These are phyloP conservation scores for Megaleporinus macrocephalus DNA, from an alignment of 2,113 vertebrate genomes.

Conservation along the genomic window DNA sequence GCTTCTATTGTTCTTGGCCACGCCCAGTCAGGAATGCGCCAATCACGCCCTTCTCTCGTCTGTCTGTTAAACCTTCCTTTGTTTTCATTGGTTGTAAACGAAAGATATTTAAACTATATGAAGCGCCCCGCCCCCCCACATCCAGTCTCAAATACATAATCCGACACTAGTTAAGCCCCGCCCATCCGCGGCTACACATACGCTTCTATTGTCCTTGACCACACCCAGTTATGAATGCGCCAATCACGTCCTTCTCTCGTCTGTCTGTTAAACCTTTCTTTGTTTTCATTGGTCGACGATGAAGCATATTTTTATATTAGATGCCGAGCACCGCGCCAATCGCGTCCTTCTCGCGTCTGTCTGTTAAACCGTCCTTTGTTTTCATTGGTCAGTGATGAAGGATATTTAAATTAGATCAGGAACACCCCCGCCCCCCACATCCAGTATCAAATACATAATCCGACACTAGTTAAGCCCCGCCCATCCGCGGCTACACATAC, in stretches of 20 bases:
- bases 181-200: no score
- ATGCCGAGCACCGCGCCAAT: neutral
- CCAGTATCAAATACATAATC: neutral
- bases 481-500: no score
- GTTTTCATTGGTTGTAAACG: conserved; percentile 18
- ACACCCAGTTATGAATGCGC: no score
- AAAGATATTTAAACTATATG: neutral
- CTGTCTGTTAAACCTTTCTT: no score
- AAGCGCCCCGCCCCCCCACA: no score
- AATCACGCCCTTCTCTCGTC: neutral
- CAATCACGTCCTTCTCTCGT: no score
- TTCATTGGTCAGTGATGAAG: neutral
- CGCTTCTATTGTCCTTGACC: no score
- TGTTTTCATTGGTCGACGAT: conserved; percentile 18
- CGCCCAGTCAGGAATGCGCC: neutral
- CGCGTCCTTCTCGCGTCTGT: no score
- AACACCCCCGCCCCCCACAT: no score
- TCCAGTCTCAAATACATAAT: neutral
- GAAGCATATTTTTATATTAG: neutral
- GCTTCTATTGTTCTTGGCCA: conserved; percentile 34
- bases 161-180: no score
- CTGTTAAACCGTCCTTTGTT: neutral
- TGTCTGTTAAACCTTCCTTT: neutral
- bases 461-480: no score
- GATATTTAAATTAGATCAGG: neutral